A percentile compares a stretch with the other conserved stretches of the same genome.
Conservation (phyloP, 1,140 invertebrate species). For the Drosophila quadrilineata region DNA sequence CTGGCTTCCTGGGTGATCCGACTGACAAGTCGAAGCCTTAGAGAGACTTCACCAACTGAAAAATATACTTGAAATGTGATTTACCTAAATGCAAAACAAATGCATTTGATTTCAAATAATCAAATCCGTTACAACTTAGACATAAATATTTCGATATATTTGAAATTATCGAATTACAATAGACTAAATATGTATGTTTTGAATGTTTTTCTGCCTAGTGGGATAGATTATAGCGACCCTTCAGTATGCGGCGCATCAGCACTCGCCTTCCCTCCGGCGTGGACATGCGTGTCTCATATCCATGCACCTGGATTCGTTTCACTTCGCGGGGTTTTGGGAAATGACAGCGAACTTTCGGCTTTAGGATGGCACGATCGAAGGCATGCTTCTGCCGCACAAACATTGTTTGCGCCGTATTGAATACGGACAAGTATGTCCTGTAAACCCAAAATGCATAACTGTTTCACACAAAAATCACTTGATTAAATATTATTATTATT, state of each 20-base stretch:
- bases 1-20: constrained; percentile 39
- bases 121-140: constrained; percentile 4
- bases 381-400: constrained; percentile 65
- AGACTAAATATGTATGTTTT: not conserved
- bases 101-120: not conserved
- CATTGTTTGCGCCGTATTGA: constrained; percentile 49
- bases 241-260: constrained; percentile 88
- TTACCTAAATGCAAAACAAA: not conserved
- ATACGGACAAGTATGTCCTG: constrained; percentile 45
- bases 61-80: too few species aligned
- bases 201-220: too few species aligned
- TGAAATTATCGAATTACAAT: not conserved
- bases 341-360: constrained; percentile 84
- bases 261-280: constrained; percentile 86
- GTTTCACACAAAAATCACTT: constrained; percentile 5
- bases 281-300: constrained; percentile 86
- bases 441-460: not conserved
- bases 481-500: not conserved
- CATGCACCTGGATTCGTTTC: constrained; percentile 86
- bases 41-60: not conserved
- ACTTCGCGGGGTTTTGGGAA: constrained; percentile 89
- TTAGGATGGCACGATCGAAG: constrained; percentile 61
- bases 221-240: constrained; percentile 86
- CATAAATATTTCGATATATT: constrained; percentile 12
- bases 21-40: not conserved